Evolutionary conservation across 2,888 invertebrate species (phyloP).

Genomic region (Melipona beecheii): DNA sequence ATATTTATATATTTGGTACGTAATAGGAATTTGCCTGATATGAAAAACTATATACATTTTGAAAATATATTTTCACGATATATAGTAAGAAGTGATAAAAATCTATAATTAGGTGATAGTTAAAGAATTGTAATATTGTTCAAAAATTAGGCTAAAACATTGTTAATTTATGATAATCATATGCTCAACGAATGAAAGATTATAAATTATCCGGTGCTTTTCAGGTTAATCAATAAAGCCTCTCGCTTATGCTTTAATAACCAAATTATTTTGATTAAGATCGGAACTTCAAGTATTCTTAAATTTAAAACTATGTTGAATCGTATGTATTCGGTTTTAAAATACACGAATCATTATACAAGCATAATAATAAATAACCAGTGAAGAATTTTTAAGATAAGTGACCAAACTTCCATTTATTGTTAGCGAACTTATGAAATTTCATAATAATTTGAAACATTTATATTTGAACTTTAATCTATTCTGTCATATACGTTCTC

Average conservation of each 20-base stretch:
- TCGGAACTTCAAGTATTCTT: background rate
- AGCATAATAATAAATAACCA: background rate
- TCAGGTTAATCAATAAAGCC: background rate
- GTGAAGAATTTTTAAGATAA: conserved; percentile 2
- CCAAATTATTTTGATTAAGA: background rate
- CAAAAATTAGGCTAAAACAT: background rate
- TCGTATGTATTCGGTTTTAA: background rate
- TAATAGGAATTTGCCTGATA: no score
- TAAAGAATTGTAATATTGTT: background rate
- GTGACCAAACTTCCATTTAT: background rate
- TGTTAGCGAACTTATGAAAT: background rate
- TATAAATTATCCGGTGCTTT: background rate
- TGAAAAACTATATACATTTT: no score
- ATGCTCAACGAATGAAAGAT: background rate
- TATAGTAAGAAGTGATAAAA: background rate
- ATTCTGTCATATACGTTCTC: background rate
- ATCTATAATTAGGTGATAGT: background rate
- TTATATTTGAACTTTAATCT: background rate
- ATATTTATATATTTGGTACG: no score
- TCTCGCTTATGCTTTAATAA: background rate
- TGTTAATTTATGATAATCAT: background rate
- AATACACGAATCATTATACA: background rate
- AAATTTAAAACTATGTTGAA: background rate
- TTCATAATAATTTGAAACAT: background rate
- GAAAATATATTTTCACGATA: background rate